Evolutionary conservation across 2,888 invertebrate species (phyloP), one percentile per base, ranked within the genome.

Genomic region (Lasius fuliginosus): DNA sequence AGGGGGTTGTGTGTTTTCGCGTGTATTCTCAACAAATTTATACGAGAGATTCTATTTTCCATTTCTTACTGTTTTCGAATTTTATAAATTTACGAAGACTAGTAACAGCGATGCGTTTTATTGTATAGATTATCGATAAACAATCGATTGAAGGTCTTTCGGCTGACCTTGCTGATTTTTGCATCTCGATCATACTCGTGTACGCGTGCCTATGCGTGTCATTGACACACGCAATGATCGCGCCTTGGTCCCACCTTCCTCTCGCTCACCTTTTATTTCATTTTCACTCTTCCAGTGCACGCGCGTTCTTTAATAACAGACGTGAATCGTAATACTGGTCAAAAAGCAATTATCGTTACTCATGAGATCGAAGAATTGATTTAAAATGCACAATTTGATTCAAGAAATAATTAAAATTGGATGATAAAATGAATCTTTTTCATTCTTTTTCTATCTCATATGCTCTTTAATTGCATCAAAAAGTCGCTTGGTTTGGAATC

Each of bases 261-360:
- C 53, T 12, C 36, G 62, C 23, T 75, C 9, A 6, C 1, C 42
- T 60, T 42, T 60, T 60, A 60, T 79, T 71, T 58, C 60, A 18
- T 46, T 15, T 79, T 23, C 27, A 60, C 60, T 79, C 42, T 71
- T 36, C 6, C 60, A 56, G 58, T 69, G 33, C 27, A 67, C n/a
- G 27, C 40, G 40, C 23, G 46, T 71, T 42, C 58, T 60, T 81
- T 62, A 81, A 81, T 73, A 81, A 62, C 79, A 27, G 33, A 8
- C 58, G 42, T 27, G 23, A 79, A 60, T 71, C 33, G 23, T 23
- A 30, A 33, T 18, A n/a, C 12, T 9, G 36, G 4, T 30, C 67
- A 23, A 60, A 79, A 71, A 62, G 60, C 36, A 81, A 81, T 81
- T 81, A 73, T 58, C 36, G 18, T 23, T 18, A 60, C 23, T 69